phyloP scores from a whole-genome alignment of 2,888 invertebrate species.

The Drosophila nr. perissopoda region DNA sequence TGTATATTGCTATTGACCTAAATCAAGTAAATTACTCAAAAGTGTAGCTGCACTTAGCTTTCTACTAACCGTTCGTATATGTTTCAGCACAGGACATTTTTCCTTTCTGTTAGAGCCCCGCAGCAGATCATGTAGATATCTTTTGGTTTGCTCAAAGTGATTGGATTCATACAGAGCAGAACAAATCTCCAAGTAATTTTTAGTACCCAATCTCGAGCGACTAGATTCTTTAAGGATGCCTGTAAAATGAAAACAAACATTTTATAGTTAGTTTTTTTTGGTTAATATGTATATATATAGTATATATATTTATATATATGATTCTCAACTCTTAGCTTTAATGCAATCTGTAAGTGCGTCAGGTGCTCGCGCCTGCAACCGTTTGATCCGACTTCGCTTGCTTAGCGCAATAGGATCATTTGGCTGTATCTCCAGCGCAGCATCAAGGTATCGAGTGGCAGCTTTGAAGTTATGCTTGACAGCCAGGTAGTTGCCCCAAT shows the following conservation, averaged over 20 bases:
- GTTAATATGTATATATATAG: neutral
- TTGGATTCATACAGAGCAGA: constrained; percentile 80
- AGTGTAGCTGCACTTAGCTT: neutral
- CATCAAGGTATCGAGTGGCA: constrained; percentile 72
- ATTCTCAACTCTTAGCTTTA: constrained; percentile 68
- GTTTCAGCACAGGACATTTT: constrained; percentile 60
- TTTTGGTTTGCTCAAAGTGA: constrained; percentile 76
- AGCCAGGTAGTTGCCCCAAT: constrained; percentile 79
- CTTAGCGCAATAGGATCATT: constrained; percentile 63
- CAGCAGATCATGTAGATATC: constrained; percentile 63
- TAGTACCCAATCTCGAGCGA: constrained; percentile 16
- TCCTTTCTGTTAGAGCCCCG: constrained; percentile 59
- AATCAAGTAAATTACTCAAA: neutral
- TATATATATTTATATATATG: too few relatives aligned
- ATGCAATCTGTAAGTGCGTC: constrained; percentile 70
- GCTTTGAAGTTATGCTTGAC: constrained; percentile 62
- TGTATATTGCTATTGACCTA: constrained; percentile 77
- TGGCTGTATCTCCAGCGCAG: constrained; percentile 68
- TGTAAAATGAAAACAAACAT: constrained; percentile 9
- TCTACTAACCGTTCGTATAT: constrained; percentile 67
- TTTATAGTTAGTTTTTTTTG: neutral
- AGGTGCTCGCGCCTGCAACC: constrained; percentile 70
- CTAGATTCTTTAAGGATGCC: constrained; percentile 21
- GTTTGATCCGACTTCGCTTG: constrained; percentile 72
- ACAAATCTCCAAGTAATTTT: constrained; percentile 75